Base-by-base conservation (phyloP, 1,140 invertebrate genomes). In the Orius insidiosus region DNA sequence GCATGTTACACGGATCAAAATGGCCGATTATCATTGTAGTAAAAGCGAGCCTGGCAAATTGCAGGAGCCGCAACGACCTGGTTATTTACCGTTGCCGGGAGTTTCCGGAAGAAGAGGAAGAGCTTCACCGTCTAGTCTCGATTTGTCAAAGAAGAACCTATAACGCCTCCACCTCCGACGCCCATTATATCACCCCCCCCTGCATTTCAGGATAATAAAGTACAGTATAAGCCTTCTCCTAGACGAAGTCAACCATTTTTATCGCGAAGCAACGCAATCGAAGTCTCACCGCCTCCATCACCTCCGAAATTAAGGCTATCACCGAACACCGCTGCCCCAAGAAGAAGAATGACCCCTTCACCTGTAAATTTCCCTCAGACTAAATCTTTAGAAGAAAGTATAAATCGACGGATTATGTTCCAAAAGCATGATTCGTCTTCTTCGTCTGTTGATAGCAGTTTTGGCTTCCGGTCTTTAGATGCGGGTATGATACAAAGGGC, bases 151-250 rank as follows among this genome's bases (percentile, higher is more conserved):
- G 45, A 52, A n/a, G 62, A 69, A 37, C 62, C 66, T 1, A 63
- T 64, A 18, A 68, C 69, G 1, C 69, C 70, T 15, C 70, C 70
- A 5, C 66, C 67, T 10, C 56, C 69, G 13, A 73, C 70, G 1
- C 70, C 70, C 5, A 74, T 74, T 48, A 73, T 74, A 46, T 74
- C 71, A 16, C 71, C 71, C 8, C 71, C 71, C 1, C 71, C 70
- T 2, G 71, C 71, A 1, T 74, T 74, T 54, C 71, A 72, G 53
- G 70, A 72, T 35, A 45, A 36, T 62, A 43, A 43, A 30, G 56
- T 42, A 53, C 49, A 32, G 42, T 9, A 15, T n/a, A 19, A 14
- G 9, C 34, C 31, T 1, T 36, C 31, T 18, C 38, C 33, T 10
- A 6, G 39, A 36, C 30, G 13, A 19, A 40, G 39, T 16, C 24